Evolutionary conservation across 2,888 invertebrate genomes (phyloP), one percentile per base, ranked within the genome.

Genomic region (Calameuta pallipes): DNA sequence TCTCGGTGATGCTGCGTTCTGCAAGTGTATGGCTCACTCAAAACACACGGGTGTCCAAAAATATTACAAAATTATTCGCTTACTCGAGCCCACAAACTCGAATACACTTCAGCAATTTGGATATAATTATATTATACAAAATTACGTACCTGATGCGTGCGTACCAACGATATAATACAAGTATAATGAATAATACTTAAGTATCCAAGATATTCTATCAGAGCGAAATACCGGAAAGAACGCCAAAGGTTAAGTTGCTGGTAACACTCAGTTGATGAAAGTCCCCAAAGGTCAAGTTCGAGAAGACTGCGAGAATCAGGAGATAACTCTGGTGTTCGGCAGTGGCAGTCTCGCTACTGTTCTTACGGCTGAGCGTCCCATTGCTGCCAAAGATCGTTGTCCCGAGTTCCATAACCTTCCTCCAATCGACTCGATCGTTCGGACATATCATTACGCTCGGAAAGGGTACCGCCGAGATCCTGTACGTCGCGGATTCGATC

Each of bases 381-480:
- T 15, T 79, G 36, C 76, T 73, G 34, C 83, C 77, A 33, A 84
- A 73, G 68, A 85, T 81, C 71, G 82, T 75, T 30, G 76, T 79
- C 79, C 84, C 82, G 68, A 81, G 79, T 1, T 79, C 78, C 15
- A 80, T 74, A 11, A 83, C 86, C 41, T 85, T 85, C 15, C 80
- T 71, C 90, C 90, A 89, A 74, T 89, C 85, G 30, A 83, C 87
- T 15, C 88, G 83, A 68, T 87, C 85, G 30, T 80, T 82, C 75
- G 89, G 88, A 78, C 90, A 90, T 30, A 90, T 81, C 3, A 86
- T 87, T 33, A 90, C 85, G 11, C 89, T 87, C 11, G 90, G 90
- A 75, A 89, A 89, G 0, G 89, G 86, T 9, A 89, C 79, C 31
- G 85, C 82, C 3, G 86, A 85, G 75, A 86, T 85, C 31, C 83